Evolutionary conservation across 2,113 vertebrate genomes (phyloP).

Genomic region (Hippocampus comes): DNA sequence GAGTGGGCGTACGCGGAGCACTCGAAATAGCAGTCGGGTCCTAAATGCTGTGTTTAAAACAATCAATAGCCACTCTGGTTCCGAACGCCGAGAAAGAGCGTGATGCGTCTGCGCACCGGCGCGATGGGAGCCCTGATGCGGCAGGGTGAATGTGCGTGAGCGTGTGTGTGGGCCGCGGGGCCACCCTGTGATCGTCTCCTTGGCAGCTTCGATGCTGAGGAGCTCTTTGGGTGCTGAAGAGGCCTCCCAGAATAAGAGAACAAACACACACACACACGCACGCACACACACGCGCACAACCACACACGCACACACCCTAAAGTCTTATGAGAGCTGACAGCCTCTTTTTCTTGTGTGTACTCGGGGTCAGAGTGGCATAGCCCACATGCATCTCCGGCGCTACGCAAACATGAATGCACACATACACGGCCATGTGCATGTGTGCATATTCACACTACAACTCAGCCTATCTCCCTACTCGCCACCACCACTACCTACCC

Average conservation of each 20-base stretch:
- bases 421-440: slow-evolving; percentile 23
- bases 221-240: slow-evolving; percentile 61
- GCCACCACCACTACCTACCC: slow-evolving; percentile 7
- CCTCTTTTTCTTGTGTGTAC: slow-evolving; percentile 44
- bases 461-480: slow-evolving; percentile 17
- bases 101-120: slow-evolving; percentile 17
- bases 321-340: slow-evolving; percentile 65
- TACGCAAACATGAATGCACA: slow-evolving; percentile 36
- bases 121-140: slow-evolving; percentile 44
- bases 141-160: slow-evolving; percentile 62
- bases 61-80: slow-evolving; percentile 64
- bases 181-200: slow-evolving; percentile 64
- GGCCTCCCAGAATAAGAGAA: slow-evolving; percentile 49
- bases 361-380: slow-evolving; percentile 39
- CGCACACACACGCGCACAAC: slow-evolving; percentile 41
- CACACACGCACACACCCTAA: slow-evolving; percentile 38
- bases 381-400: slow-evolving; percentile 55
- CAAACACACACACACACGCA: slow-evolving; percentile 40
- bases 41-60: slow-evolving; percentile 69
- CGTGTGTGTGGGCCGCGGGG: slow-evolving; percentile 65
- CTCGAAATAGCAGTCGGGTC: slow-evolving; percentile 59
- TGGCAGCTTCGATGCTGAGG: slow-evolving; percentile 61
- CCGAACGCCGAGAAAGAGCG: slow-evolving; percentile 30
- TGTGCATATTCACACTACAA: slow-evolving; percentile 8
- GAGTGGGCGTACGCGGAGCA: slow-evolving; percentile 58